A percentile compares a stretch with the other conserved stretches of the same genome.
phyloP scores from a whole-genome alignment of 2,888 invertebrate species.

The Drosophila leonis region DNA sequence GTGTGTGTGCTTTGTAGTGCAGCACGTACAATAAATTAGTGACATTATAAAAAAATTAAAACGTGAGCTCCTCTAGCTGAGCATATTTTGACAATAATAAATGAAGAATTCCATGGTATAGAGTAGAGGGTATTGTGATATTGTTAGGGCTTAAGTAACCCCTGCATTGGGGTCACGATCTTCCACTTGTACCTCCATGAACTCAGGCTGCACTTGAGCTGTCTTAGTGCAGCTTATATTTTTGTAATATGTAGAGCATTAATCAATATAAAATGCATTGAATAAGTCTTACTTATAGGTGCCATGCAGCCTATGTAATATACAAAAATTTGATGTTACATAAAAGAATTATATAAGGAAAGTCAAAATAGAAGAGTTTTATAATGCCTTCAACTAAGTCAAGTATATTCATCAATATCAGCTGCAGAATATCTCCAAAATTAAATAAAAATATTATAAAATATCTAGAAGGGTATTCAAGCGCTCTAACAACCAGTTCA shows the following conservation, averaged over 20 bases:
- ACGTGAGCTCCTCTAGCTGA: conserved; percentile 67
- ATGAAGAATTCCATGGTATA: conserved; percentile 38
- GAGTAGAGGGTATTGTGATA: neutral
- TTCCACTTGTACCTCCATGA: neutral
- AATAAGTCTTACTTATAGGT: neutral
- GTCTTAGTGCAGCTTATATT: neutral
- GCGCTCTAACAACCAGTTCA: neutral
- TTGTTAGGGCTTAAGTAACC: neutral
- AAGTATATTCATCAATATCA: too few species aligned
- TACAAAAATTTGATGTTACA: neutral
- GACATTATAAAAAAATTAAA: conserved; percentile 79
- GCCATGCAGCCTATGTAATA: neutral
- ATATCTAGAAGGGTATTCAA: conserved; percentile 15
- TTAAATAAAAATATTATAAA: neutral
- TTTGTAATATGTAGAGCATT: neutral
- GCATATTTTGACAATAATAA: conserved; percentile 71
- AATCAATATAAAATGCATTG: neutral
- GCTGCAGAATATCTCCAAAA: too few species aligned
- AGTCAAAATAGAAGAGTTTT: too few species aligned
- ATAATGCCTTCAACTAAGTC: too few species aligned
- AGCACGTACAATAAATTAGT: conserved; percentile 79
- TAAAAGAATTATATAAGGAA: neutral
- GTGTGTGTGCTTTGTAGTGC: conserved; percentile 68
- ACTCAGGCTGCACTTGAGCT: neutral
- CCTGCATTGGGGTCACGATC: neutral